Percentiles rank a stretch among this genome's conserved stretches.
Conservation (phyloP, 2,888 invertebrate genomes). For the Cephus pulcher region DNA sequence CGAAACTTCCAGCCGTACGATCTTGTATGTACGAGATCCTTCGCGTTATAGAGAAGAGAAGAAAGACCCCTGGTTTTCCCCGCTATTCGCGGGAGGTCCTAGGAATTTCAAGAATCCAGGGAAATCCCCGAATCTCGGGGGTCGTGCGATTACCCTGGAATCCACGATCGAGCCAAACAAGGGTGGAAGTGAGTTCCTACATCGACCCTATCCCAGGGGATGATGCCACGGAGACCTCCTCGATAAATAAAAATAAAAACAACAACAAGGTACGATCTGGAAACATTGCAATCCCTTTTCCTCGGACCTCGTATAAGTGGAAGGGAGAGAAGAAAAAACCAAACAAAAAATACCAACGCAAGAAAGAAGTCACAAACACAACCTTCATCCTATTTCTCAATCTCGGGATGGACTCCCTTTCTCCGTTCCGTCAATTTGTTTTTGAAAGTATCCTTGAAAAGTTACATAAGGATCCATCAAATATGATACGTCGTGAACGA, state of each 20-base stretch:
- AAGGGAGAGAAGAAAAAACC: not conserved
- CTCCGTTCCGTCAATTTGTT: not conserved
- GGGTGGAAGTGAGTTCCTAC: not conserved
- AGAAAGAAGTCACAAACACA: not conserved
- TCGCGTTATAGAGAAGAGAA: not conserved
- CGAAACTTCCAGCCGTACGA: not conserved
- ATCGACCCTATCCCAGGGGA: not conserved
- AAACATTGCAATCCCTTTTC: not conserved
- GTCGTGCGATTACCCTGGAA: not conserved
- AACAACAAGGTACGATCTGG: not conserved
- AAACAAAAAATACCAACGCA: not conserved
- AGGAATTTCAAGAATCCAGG: not conserved
- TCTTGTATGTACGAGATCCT: not conserved
- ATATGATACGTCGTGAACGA: not conserved
- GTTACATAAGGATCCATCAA: not conserved
- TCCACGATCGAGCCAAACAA: not conserved
- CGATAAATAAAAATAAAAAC: not conserved
- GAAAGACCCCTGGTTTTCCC: not conserved
- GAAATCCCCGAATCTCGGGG: not conserved
- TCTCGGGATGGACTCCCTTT: not conserved
- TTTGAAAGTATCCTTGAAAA: not conserved
- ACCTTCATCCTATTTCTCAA: not conserved
- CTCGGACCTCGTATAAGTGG: not conserved
- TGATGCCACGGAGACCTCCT: not conserved
- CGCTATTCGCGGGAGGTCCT: not conserved